Evolutionary conservation across 2,888 invertebrate species (phyloP).

Genomic region (Orgyia antiqua): DNA sequence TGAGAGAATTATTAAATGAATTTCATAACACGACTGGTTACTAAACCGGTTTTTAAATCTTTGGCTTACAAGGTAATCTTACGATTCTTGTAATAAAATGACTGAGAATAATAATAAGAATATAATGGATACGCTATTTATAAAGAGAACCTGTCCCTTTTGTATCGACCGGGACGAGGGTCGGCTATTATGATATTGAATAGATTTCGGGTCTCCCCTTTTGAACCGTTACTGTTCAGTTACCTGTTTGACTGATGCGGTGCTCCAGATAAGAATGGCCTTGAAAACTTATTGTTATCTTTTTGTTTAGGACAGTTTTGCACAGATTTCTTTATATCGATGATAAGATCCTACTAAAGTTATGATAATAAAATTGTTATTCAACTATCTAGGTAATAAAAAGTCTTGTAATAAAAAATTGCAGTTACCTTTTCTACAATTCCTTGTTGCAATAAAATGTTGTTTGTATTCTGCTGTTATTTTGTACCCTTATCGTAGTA

Average conservation of each 20-base stretch:
- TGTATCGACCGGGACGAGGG: conserved; percentile 45
- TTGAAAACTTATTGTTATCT: conserved; percentile 21
- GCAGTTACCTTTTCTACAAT: no score
- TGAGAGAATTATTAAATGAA: conserved; percentile 57
- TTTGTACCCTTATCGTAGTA: no score
- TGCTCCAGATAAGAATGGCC: conserved; percentile 23
- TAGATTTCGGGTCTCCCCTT: conserved; percentile 32
- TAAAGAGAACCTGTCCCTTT: conserved; percentile 51
- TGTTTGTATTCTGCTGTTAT: no score
- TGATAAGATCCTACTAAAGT: no score
- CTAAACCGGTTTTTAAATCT: conserved; percentile 51
- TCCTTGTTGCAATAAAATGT: no score
- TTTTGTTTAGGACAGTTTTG: conserved; percentile 15
- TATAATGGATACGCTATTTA: conserved; percentile 46
- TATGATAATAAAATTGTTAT: no score
- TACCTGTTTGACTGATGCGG: conserved; percentile 36
- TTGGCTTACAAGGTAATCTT: conserved; percentile 30
- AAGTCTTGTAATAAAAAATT: no score
- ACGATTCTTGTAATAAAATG: conserved; percentile 43
- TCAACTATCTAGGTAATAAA: no score
- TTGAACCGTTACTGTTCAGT: conserved; percentile 44
- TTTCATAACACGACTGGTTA: conserved; percentile 65
- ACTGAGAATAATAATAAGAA: conserved; percentile 40
- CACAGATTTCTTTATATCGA: conserved; percentile 9
- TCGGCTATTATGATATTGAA: conserved; percentile 42